These are phyloP conservation scores for Meliscaeva auricollis DNA, from an alignment of 2,888 invertebrate genomes.

Conservation along the genomic window DNA sequence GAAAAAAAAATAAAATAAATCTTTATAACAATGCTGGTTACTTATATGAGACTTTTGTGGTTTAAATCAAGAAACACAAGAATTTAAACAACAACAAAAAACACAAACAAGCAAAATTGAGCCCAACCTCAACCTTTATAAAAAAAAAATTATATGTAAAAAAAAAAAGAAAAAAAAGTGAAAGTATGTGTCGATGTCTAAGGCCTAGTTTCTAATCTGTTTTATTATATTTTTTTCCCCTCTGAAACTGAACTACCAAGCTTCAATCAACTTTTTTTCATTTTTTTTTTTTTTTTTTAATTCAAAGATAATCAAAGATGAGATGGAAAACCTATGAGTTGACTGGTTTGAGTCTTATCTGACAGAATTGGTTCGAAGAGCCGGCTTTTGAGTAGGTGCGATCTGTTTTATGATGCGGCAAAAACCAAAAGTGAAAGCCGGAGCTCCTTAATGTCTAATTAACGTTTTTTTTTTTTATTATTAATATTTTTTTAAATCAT, in stretches of 20 bases:
- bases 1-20: constrained; percentile 30
- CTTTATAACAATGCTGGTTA: constrained; percentile 49
- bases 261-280: constrained; percentile 23
- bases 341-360: constrained; percentile 15
- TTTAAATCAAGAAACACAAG: constrained; percentile 18
- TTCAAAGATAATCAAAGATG: constrained; percentile 36
- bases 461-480: constrained; percentile 5
- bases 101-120: background rate
- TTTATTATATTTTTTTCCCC: background rate
- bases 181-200: constrained; percentile 72
- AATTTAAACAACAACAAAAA: constrained; percentile 9
- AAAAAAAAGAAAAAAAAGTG: constrained; percentile 69
- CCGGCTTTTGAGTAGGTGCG: constrained; percentile 27
- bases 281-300: constrained; percentile 12
- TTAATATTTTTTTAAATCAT: background rate
- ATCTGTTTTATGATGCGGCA: constrained; percentile 5
- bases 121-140: constrained; percentile 57
- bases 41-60: constrained; percentile 38
- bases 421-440: constrained; percentile 53
- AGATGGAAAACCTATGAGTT: background rate
- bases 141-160: too few species aligned
- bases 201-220: constrained; percentile 70
- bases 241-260: background rate
- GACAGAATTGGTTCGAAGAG: constrained; percentile 48
- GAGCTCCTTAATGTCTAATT: constrained; percentile 35